Evolutionary conservation across 2,888 invertebrate genomes (phyloP), one percentile per base, ranked within the genome.

Genomic region (Pseudococcus jackbeardsleyi): DNA sequence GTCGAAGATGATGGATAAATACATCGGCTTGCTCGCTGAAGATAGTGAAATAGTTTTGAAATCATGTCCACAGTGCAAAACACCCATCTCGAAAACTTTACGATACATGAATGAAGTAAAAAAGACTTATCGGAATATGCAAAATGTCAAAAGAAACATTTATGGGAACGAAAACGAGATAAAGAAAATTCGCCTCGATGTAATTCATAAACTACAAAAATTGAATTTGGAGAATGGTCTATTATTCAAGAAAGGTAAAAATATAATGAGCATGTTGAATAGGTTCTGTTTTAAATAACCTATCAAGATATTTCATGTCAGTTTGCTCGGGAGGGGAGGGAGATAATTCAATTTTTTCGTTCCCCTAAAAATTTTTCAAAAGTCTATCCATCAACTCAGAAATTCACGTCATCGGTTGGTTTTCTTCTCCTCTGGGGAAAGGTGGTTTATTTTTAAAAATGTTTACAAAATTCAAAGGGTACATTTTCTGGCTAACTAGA

Each of bases 51-150:
- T 91, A 22, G 89, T 89, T 39, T 90, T 91, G 72, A 92, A 92
- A 89, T 86, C 88, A 0, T 95, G 95, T 90, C 94, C 95, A 0
- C 91, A 91, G 89, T 95, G 95, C 90, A 93, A 93, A 86, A 93
- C 93, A 22, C 92, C 93, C 0, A 93, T 95, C 17, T 91, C 93
- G 19, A 93, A 92, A 90, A 94, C 93, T 2, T 91, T 92, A 77
- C 92, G 94, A 19, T 95, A 94, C 91, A 93, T 93, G 89, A 92
- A 93, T 89, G 89, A 92, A 2, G 92, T 94, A 11, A 92, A 92
- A 89, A 89, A 88, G 92, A 92, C 90, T 4, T 90, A 91, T 11
- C 84, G 89, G 26, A 91, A 92, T 88, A 91, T 93, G 39, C 90
- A 91, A 88, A 85, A 89, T 11, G 91, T 92, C 0, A 91, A 91